phyloP scores from a whole-genome alignment of 2,113 vertebrate genomes.

The Natator depressus region DNA sequence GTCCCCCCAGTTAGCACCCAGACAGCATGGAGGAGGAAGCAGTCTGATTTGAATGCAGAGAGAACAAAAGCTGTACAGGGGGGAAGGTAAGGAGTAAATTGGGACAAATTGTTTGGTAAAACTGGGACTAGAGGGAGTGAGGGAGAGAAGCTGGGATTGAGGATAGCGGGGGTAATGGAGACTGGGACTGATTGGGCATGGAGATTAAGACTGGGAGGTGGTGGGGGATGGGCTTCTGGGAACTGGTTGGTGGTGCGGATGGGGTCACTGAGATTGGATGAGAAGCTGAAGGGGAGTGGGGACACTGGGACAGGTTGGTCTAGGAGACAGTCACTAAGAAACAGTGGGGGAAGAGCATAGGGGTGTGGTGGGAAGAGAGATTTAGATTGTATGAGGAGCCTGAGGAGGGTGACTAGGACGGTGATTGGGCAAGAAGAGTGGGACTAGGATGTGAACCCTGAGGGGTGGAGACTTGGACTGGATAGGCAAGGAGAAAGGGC shows the following conservation, averaged over 20 bases:
- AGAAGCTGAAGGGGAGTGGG: not conserved
- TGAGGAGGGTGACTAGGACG: not conserved
- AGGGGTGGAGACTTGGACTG: not conserved
- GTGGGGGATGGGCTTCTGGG: not conserved
- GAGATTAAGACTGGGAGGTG: not conserved
- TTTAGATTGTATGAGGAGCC: not conserved
- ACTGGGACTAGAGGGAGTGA: not conserved
- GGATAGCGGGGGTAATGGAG: not conserved
- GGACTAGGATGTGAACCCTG: not conserved
- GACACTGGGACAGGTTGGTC: not conserved
- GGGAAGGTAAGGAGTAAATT: not conserved
- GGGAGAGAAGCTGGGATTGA: not conserved
- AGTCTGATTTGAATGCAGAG: not conserved
- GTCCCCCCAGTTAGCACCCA: no score
- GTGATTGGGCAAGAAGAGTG: no score
- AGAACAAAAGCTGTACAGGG: not conserved
- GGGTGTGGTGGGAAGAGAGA: not conserved
- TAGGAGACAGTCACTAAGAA: not conserved
- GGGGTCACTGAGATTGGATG: not conserved
- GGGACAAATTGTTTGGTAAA: not conserved
- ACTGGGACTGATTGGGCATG: not conserved
- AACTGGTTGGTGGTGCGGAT: not conserved
- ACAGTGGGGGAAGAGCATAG: not conserved
- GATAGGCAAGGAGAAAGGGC: not conserved
- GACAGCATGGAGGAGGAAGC: no score